Evolutionary conservation across 2,888 invertebrate species (phyloP).

Genomic region (Parthenolecanium corni): DNA sequence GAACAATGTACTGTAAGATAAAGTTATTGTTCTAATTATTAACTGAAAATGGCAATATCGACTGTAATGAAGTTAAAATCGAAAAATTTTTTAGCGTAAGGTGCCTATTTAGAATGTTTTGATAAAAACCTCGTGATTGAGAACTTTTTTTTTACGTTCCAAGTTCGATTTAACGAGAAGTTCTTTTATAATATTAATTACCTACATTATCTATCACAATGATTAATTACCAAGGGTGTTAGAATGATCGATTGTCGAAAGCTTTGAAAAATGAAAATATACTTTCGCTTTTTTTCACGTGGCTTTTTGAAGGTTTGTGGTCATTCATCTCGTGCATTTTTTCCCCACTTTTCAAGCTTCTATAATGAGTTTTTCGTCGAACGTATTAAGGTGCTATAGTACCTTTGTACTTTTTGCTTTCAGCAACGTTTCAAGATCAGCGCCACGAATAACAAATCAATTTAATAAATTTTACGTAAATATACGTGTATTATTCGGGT

Average conservation of each 20-base stretch:
- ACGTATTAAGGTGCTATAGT: too few species aligned
- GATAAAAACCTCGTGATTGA: not conserved
- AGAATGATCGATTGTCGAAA: conserved; percentile 3
- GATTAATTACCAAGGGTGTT: conserved; percentile 5
- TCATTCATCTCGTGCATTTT: too few species aligned
- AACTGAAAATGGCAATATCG: not conserved
- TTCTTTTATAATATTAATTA: conserved; percentile 12
- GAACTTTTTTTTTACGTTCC: not conserved
- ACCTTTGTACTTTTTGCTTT: too few species aligned
- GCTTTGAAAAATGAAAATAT: conserved; percentile 10
- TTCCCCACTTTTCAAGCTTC: too few species aligned
- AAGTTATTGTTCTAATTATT: not conserved
- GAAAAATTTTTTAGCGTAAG: too few species aligned
- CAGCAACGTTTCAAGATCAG: too few species aligned
- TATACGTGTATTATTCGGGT: too few species aligned
- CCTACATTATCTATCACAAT: conserved; percentile 1
- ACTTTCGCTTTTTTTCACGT: too few species aligned
- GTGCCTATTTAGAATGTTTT: not conserved
- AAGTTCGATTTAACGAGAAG: not conserved
- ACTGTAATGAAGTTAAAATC: not conserved
- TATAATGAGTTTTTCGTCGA: too few species aligned
- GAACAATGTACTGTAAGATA: not conserved
- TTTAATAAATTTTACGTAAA: too few species aligned
- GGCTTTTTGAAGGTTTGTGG: too few species aligned
- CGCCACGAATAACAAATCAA: too few species aligned